Evolutionary conservation across 2,113 vertebrate species (phyloP).

Genomic region (Daboia siamensis): DNA sequence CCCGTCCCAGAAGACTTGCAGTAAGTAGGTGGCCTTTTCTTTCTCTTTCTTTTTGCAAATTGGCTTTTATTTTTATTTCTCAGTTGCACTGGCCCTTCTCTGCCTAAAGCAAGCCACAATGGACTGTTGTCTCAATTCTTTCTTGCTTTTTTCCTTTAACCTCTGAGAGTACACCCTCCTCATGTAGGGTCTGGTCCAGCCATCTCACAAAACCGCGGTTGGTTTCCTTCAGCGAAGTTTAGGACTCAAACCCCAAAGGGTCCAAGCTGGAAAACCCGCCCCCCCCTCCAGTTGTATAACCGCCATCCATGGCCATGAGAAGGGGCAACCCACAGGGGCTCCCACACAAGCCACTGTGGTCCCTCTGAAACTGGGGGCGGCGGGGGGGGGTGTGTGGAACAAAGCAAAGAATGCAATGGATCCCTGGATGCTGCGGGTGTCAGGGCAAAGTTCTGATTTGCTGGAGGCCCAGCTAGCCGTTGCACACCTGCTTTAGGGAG

Average conservation of each 20-base stretch:
- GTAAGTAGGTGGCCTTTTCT: too few species aligned
- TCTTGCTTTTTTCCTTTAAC: not conserved
- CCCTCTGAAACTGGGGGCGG: not conserved
- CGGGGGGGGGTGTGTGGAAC: not conserved
- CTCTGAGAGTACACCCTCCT: not conserved
- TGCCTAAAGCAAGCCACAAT: not conserved
- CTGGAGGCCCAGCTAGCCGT: constrained; percentile 12
- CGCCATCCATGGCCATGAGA: not conserved
- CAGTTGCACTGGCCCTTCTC: too few species aligned
- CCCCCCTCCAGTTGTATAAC: not conserved
- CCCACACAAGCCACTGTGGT: not conserved
- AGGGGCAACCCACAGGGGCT: not conserved
- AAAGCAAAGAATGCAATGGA: not conserved
- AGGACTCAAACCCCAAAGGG: not conserved
- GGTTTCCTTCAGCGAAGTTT: not conserved
- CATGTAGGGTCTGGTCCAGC: not conserved
- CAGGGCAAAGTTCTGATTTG: not conserved
- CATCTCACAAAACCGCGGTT: not conserved
- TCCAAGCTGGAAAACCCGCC: not conserved
- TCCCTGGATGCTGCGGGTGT: not conserved
- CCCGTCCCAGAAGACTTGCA: too few species aligned
- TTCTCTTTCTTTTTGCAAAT: not conserved
- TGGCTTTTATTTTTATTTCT: not conserved
- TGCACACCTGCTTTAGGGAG: not conserved
- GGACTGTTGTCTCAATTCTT: not conserved